A percentile compares a stretch with the other conserved stretches of the same genome.
Conservation (phyloP, 2,888 invertebrate species). For the Lacanobia wlatinum region DNA sequence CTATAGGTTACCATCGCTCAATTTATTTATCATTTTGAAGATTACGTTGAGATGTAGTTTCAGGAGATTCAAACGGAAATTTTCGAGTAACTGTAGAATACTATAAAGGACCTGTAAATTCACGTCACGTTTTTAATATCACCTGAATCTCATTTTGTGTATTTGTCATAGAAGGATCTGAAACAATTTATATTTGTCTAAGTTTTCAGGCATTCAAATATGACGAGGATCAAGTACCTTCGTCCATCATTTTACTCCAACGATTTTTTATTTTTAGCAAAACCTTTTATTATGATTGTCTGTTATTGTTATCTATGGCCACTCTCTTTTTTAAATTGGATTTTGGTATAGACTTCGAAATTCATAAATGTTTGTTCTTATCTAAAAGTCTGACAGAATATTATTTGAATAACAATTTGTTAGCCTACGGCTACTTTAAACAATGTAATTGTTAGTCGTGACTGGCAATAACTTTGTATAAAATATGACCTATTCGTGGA, state of each 20-base stretch:
- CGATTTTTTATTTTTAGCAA: constrained; percentile 27
- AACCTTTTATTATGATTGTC: constrained; percentile 1
- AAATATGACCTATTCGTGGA: not conserved
- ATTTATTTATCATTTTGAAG: no score
- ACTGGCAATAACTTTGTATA: constrained; percentile 11
- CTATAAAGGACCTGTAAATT: constrained; percentile 3
- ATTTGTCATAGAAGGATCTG: constrained; percentile 16
- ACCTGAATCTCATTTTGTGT: constrained; percentile 10
- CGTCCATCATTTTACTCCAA: constrained; percentile 23
- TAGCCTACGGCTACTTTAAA: not conserved
- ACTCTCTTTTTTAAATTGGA: constrained; percentile 12
- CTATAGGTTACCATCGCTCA: no score
- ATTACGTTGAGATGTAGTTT: not conserved
- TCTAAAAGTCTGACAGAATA: constrained; percentile 17
- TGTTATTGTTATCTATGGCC: constrained; percentile 7
- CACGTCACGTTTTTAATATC: constrained; percentile 42
- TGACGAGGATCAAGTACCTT: constrained; percentile 29
- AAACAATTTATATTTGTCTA: constrained; percentile 10
- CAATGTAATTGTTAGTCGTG: not conserved
- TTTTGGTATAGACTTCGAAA: constrained; percentile 26
- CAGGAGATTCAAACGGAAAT: not conserved
- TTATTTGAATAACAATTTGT: constrained; percentile 25
- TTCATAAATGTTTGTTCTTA: constrained; percentile 27
- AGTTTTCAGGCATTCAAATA: constrained; percentile 27
- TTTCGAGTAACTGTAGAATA: not conserved